Base-by-base conservation (phyloP, 2,888 invertebrate species). In the Acronicta alni region DNA sequence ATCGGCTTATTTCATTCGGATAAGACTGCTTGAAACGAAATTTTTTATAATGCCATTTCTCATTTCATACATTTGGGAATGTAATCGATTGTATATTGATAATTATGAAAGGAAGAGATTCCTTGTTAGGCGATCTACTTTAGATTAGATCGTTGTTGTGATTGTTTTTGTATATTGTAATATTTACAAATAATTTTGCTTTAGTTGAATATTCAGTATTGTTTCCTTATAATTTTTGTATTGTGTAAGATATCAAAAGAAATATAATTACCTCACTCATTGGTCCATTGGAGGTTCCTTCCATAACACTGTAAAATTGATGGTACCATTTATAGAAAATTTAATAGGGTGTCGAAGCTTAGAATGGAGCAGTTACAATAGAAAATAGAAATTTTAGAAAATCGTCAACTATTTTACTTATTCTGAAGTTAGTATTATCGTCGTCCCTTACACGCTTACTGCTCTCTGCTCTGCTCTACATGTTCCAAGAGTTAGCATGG, bases 11-110 rank as follows among this genome's bases (percentile, higher is more conserved):
- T 38, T 57, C 60, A 70, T 69, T 79, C 55, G 78, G 75, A 85
- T 84, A 88, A 90, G 90, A 90, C 90, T 90, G 89, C 77, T 82
- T 76, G 68, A 46, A 69, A 64, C 59, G 64, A 72, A 56, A 53
- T 63, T 57, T 51, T 59, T 16, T 45, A 68, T 64, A 63, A 75
- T 57, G 45, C 67, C 67, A 62, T 72, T 73, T 72, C 63, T 59
- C n/a, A 55, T 59, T 53, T 73, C 54, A 42, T 47, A 12, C 60
- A 65, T 67, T 67, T 71, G 48, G 66, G 60, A 58, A 72, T 75
- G 67, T 66, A 64, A 61, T 75, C 54, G 75, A 75, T 62, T n/a
- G 23, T 35, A 38, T 46, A 55, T 48, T 66, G 61, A 63, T 69
- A 51, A 54, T 53, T 57, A 51, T 44, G 26, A 35, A 57, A 51